Base-by-base conservation (phyloP, 2,888 invertebrate genomes). In the Cybosia mesomella region DNA sequence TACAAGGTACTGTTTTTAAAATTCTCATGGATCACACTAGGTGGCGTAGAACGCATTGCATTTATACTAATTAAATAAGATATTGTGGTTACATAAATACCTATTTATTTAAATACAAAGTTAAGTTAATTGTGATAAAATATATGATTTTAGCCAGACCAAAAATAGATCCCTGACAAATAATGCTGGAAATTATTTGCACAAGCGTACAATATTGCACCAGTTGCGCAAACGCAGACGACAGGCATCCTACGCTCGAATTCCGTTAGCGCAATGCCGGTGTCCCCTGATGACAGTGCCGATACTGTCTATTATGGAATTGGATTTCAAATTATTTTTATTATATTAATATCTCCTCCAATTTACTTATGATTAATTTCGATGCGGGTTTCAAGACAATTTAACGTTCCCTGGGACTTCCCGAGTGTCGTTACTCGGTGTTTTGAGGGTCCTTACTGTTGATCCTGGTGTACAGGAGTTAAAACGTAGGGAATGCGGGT, bases 181-280 rank as follows among this genome's bases (percentile, higher is more conserved):
- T 55, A 24, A 22, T 59, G 64, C 58, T 34, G 32, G 49, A 22
- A 49, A 59, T 55, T 61, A 43, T 61, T 67, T 49, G 55, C 18
- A 39, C 55, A 61, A 57, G 22, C 36, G 18, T 10, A n/a, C 53
- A 32, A 34, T n/a, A 32, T 61, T 57, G 7, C 11, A 43, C 21
- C 58, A 55, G 55, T 77, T 87, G 83, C 83, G 87, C 84, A 87
- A 85, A 83, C 78, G 79, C 75, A 74, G 81, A 83, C 80, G 84
- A 86, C 87, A 86, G 82, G 76, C 88, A 76, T 85, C 89, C 90
- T 88, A 90, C 88, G 87, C 86, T 77, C 73, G 75, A 85, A 87
- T 89, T 87, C 85, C 83, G 64, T 67, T 69, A 74, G 71, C 66
- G 64, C 64, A 80, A 81, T 81, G 71, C 73, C 69, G 22, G 11